These are phyloP conservation scores for Drosophila eugracilis DNA, from an alignment of 1,140 invertebrate species.

Conservation along the genomic window DNA sequence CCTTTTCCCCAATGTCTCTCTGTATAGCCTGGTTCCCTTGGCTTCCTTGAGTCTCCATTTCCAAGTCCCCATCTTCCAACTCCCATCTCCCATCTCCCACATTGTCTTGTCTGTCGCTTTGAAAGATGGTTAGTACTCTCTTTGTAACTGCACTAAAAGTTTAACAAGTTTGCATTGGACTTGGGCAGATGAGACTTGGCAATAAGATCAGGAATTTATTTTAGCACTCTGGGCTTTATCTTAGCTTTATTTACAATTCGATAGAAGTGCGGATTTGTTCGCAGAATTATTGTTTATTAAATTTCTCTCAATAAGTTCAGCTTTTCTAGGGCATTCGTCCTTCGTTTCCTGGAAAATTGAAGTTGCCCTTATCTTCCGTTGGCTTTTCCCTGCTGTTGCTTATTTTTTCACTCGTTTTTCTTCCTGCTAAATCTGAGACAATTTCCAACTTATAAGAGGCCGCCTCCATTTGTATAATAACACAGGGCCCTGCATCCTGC, in stretches of 20 bases:
- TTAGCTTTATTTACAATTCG: no score
- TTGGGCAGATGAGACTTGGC: neutral
- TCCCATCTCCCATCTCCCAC: conserved; percentile 30
- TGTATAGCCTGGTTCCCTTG: neutral
- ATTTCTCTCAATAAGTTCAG: neutral
- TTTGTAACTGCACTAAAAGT: neutral
- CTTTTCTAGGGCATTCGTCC: conserved; percentile 17
- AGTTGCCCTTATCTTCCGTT: neutral
- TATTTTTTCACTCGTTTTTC: conserved; percentile 30
- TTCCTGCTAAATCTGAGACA: conserved; percentile 75
- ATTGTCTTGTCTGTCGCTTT: conserved; percentile 45
- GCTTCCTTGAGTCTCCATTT: conserved; percentile 21
- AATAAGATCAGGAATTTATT: conserved; percentile 12
- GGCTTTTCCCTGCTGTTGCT: neutral
- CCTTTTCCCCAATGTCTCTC: conserved; percentile 2
- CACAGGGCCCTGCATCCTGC: conserved; percentile 62
- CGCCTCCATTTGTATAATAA: conserved; percentile 76
- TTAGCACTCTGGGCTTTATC: conserved; percentile 3
- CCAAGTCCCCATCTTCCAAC: conserved; percentile 3
- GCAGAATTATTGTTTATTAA: conserved; percentile 22
- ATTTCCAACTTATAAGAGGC: conserved; percentile 73
- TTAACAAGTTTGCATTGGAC: conserved; percentile 6
- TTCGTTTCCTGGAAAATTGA: conserved; percentile 17
- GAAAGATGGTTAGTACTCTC: conserved; percentile 32
- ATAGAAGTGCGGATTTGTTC: neutral